Base-by-base conservation (phyloP, 1,140 invertebrate species). In the Drosophila mayri region DNA sequence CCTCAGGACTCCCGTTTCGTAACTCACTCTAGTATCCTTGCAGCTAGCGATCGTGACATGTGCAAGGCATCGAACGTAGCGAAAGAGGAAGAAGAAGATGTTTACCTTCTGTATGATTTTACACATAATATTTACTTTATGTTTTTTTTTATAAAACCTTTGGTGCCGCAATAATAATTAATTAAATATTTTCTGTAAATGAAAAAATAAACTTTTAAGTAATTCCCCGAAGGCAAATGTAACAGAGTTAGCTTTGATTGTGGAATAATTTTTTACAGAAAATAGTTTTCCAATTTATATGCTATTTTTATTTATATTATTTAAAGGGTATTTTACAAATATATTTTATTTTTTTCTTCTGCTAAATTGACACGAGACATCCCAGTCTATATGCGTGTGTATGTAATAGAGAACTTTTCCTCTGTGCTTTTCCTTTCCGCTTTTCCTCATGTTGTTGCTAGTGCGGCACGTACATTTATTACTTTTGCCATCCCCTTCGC, bases 391-490 rank as follows among this genome's bases (percentile, higher is more conserved):
- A 47, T 22, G 16, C 28, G 40, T 55, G 22, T 62, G 41, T 20
- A 16, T 41, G 41, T 41, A 44, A 47, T 12, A 40, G 63, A 57
- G 57, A 35, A 50, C 43, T 50, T 37, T 60, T 83, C 70, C 77
- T 70, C 37, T 62, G 52, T 70, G 57, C 43, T 50, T 37, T 60
- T 83, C 70, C 77, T 70, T 54, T 62, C 57, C 72, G 66, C 78
- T 35, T 70, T 75, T 78, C 52, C 66, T 11, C n/a, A 20, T 49
- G 52, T 72, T 72, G 66, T 60, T 60, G 66, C 22, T 81, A 85
- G 81, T 88, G 67, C 71, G 77, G 81, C 85, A 88, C 85, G 85
- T 88, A 88, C 85, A 90, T 88, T 88, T 88, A 88, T 88, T 88
- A 81, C 85, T 88, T 76, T 76, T 46, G 49, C 68, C 59, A 41